A percentile compares a stretch with the other conserved stretches of the same genome.
phyloP scores from a whole-genome alignment of 2,113 vertebrate species.

The Eira barbara region DNA sequence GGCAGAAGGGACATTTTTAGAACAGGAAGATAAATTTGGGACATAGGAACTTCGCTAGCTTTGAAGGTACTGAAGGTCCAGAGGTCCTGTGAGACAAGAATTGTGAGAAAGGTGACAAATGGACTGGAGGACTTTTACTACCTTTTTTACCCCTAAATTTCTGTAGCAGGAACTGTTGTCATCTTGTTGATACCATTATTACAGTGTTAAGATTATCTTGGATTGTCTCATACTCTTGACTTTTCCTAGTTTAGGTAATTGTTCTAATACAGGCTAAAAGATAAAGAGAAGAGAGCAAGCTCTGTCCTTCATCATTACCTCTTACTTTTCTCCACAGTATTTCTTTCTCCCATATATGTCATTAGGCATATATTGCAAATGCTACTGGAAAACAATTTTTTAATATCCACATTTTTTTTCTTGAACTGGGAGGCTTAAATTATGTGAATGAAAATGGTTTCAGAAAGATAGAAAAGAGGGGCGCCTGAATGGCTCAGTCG shows the following conservation, averaged over 20 bases:
- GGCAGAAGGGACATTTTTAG: not conserved
- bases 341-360: not conserved
- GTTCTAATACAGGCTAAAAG: not conserved
- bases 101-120: not conserved
- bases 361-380: not conserved
- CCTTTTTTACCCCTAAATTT: not conserved
- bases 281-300: not conserved
- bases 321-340: not conserved
- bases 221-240: not conserved
- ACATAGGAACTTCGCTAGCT: not conserved
- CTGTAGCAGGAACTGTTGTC: not conserved
- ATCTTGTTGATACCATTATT: not conserved
- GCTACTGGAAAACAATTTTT: not conserved
- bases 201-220: not conserved
- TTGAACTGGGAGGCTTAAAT: not conserved
- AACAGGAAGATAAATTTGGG: slow-evolving; percentile 9
- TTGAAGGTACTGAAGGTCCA: slow-evolving; percentile 16
- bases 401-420: not conserved
- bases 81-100: not conserved
- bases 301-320: not conserved
- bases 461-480: not conserved
- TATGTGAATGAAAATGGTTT: slow-evolving; percentile 12
- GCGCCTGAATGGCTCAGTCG: not conserved
- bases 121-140: not conserved
- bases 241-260: not conserved